Conservation (phyloP, 2,888 invertebrate genomes). For the Monoplex corrugatus region DNA sequence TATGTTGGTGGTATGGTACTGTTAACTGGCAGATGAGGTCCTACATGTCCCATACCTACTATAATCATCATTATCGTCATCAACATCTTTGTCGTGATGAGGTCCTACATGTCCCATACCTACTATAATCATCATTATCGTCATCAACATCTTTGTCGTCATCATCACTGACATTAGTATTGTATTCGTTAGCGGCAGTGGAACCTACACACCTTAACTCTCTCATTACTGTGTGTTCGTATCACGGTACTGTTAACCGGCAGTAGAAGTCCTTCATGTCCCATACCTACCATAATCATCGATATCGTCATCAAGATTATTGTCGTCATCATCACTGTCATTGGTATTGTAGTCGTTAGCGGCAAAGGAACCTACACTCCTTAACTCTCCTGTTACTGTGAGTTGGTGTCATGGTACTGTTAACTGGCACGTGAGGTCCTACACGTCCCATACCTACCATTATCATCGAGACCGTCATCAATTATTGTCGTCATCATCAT, state of each 20-base stretch:
- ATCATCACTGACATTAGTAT: no score
- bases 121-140: slow-evolving; percentile 54
- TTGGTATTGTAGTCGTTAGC: no score
- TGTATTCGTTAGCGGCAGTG: slow-evolving; percentile 75
- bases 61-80: neutral
- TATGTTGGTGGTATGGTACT: slow-evolving; percentile 80
- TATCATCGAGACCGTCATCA: neutral
- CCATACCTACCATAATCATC: slow-evolving; percentile 76
- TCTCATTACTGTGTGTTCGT: slow-evolving; percentile 81
- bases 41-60: slow-evolving; percentile 81
- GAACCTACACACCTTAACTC: slow-evolving; percentile 80
- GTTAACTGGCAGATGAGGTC: slow-evolving; percentile 81
- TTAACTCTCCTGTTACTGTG: slow-evolving; percentile 80
- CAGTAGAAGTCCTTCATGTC: slow-evolving; percentile 81
- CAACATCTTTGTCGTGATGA: no score
- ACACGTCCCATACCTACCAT: slow-evolving; percentile 81
- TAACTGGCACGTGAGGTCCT: slow-evolving; percentile 80
- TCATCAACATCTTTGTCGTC: no score
- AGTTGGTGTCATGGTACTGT: slow-evolving; percentile 81
- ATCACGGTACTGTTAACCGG: slow-evolving; percentile 80
- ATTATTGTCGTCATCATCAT: no score
- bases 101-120: slow-evolving; percentile 82
- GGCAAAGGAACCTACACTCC: slow-evolving; percentile 79
- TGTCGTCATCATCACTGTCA: no score
- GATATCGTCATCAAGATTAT: no score